Evolutionary conservation across 2,888 invertebrate genomes (phyloP).

Genomic region (Fissipunctia ypsillon): DNA sequence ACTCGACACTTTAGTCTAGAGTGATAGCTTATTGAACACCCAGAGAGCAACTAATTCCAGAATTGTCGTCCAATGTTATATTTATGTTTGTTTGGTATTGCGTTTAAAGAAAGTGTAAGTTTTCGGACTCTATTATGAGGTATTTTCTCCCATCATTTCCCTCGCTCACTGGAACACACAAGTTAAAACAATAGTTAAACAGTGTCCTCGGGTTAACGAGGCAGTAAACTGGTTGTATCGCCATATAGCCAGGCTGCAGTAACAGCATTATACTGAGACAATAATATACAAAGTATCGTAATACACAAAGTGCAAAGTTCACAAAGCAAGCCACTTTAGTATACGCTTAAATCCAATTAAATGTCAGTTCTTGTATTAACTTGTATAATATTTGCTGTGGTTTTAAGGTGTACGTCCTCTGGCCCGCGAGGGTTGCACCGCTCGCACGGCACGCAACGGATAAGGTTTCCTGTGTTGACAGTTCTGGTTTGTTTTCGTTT

Average conservation of each 20-base stretch:
- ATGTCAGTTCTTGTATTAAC: not conserved
- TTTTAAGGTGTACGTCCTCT: too few relatives aligned
- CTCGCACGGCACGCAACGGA: too few relatives aligned
- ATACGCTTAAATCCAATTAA: not conserved
- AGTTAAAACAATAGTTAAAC: conserved; percentile 49
- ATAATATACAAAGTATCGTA: conserved; percentile 41
- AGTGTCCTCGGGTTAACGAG: conserved; percentile 33
- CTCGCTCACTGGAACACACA: conserved; percentile 8
- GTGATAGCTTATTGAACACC: not conserved
- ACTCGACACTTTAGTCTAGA: not conserved
- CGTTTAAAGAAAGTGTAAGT: not conserved
- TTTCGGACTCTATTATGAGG: not conserved
- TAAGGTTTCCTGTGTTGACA: too few relatives aligned
- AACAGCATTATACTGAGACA: conserved; percentile 20
- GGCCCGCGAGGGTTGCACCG: too few relatives aligned
- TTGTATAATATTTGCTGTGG: not conserved
- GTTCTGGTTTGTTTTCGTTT: too few relatives aligned
- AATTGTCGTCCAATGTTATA: not conserved
- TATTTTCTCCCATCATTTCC: not conserved
- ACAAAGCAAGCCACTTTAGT: not conserved
- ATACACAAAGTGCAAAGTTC: not conserved
- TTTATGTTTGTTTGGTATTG: not conserved
- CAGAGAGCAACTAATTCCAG: not conserved
- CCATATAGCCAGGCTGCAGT: conserved; percentile 12
- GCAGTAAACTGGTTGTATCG: conserved; percentile 36